Conservation (phyloP, 2,113 vertebrate species). For the Trachemys scripta region DNA sequence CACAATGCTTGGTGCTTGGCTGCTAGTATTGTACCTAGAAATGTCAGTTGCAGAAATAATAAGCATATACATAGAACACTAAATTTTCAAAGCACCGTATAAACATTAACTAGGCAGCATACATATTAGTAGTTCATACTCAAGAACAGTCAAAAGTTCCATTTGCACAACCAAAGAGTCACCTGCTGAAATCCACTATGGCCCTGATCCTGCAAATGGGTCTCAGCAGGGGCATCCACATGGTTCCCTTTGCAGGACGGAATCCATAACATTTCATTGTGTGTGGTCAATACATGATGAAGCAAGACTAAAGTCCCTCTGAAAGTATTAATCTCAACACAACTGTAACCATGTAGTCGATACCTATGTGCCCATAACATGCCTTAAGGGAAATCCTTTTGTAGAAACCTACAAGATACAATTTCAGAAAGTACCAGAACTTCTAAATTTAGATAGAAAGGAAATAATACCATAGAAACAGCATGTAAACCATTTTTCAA, state of each 20-base stretch:
- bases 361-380: rapidly evolving
- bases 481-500: not conserved
- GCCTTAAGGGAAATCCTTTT: not conserved
- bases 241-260: not conserved
- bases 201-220: not conserved
- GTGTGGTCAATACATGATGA: not conserved
- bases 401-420: not conserved
- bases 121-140: not conserved
- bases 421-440: not conserved
- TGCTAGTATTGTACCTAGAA: not conserved
- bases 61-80: not conserved
- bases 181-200: not conserved
- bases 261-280: not conserved
- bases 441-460: not conserved
- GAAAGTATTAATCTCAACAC: rapidly evolving
- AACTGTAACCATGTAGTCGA: rapidly evolving
- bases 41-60: not conserved
- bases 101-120: not conserved
- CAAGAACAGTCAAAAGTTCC: not conserved
- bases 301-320: not conserved
- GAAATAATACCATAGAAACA: not conserved
- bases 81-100: not conserved
- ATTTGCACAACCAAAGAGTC: not conserved
- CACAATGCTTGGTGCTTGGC: not conserved
- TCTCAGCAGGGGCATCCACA: not conserved